These are phyloP conservation scores for Campopleginae sp. DNA, from an alignment of 2,888 invertebrate species.

Conservation along the genomic window DNA sequence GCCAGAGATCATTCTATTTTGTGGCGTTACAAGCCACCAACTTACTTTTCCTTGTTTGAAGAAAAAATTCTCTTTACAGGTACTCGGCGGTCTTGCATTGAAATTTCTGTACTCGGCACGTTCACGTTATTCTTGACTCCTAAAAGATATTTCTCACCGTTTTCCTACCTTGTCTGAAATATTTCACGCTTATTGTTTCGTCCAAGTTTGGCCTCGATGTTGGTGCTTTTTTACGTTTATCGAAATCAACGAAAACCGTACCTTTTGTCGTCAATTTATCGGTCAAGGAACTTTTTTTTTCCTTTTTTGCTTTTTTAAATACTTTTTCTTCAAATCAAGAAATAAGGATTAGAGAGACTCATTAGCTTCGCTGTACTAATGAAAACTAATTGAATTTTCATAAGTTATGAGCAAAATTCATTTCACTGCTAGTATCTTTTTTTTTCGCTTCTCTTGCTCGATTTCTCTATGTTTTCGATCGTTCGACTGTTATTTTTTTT, in stretches of 20 bases:
- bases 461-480: background rate
- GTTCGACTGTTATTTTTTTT: background rate
- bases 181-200: background rate
- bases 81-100: background rate
- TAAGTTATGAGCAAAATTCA: background rate
- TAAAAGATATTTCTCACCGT: background rate
- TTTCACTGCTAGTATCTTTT: background rate
- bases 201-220: background rate
- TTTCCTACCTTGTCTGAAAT: background rate
- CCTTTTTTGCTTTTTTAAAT: background rate
- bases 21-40: background rate
- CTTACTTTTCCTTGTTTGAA: background rate
- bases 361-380: background rate
- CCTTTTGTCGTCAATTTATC: conserved; percentile 21
- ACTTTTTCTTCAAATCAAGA: background rate
- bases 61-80: conserved; percentile 7
- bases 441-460: background rate
- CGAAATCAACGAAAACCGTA: conserved; percentile 5
- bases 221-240: background rate
- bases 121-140: background rate
- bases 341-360: background rate
- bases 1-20: background rate
- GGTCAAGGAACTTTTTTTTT: conserved; percentile 3
- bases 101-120: background rate
- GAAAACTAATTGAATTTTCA: background rate